Evolutionary conservation across 2,113 vertebrate genomes (phyloP), one percentile per base, ranked within the genome.

Genomic region (Eulemur macaco): DNA sequence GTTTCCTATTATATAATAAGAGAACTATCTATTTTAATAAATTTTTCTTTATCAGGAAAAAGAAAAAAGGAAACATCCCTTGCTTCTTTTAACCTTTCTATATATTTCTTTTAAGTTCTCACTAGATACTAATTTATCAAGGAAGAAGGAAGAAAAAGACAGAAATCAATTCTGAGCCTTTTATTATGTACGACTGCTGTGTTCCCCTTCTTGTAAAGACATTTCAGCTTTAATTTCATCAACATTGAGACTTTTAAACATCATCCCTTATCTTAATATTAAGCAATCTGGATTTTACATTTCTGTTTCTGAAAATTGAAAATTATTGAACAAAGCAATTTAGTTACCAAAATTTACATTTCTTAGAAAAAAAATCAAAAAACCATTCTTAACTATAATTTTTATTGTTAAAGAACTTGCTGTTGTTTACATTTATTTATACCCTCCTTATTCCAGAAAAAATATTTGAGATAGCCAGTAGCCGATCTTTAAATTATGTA

Each of bases 351-450:
- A 94, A 34, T 7, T 81, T 94, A 68, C 18, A 45, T 87, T 94
- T 94, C 42, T 77, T 71, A 84, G 87, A 95, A 39, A 93, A 47
- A 39, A 93, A 47, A 93, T 90, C 78, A 95, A 89, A 94, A 52
- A 17, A 18, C 20, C 60, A 2, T 94, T 95, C 23, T 86, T 95
- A 96, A 96, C 58, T 89, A 25, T 97, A 87, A 91, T 97, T 96
- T 89, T 82, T 91, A 93, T 94, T 91, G 86, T 78, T 94, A 77
- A 87, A 58, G 54, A 89, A 94, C 87, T 93, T 83, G 64, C 9
- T 89, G 34, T 92, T 89, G 25, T 85, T 92, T 86, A 54, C 84
- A 58, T 77, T 94, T 87, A 83, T 60, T 94, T 95, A 82, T 68
- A 60, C 20, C 20, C 6, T 86, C 11, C 45, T 96, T 78, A 39